These are phyloP conservation scores for Telenomus remus DNA, from an alignment of 1,140 invertebrate species.

Conservation along the genomic window DNA sequence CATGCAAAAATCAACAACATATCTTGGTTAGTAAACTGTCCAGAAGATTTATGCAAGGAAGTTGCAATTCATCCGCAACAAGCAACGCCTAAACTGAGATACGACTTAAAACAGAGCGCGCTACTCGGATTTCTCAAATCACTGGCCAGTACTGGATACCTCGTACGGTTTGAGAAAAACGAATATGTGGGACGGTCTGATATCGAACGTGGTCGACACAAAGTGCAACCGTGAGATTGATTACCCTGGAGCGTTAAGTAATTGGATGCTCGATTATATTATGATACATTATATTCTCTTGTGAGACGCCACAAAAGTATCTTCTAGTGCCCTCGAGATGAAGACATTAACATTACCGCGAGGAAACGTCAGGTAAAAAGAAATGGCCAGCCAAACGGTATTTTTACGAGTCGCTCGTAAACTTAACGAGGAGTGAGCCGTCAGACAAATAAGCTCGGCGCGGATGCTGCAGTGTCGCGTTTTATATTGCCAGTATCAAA, in stretches of 20 bases:
- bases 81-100: conserved; percentile 21
- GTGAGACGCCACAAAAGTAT: conserved; percentile 61
- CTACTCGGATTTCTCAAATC: conserved; percentile 12
- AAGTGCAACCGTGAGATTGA: conserved; percentile 64
- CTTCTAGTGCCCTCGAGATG: conserved; percentile 67
- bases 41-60: conserved; percentile 31
- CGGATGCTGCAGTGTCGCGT: conserved; percentile 49
- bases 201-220: conserved; percentile 49
- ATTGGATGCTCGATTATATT: conserved; percentile 74
- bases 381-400: conserved; percentile 71
- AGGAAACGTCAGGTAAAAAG: conserved; percentile 51
- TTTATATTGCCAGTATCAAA: conserved; percentile 54
- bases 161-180: not conserved
- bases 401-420: conserved; percentile 76
- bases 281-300: conserved; percentile 73
- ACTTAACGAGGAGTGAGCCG: conserved; percentile 74
- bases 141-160: not conserved
- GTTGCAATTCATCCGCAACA: conserved; percentile 20
- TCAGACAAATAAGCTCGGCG: conserved; percentile 40
- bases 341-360: conserved; percentile 71
- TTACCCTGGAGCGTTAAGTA: conserved; percentile 72
- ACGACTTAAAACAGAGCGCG: conserved; percentile 18
- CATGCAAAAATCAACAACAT: not conserved
- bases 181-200: conserved; percentile 11
- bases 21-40: conserved; percentile 14